Evolutionary conservation across 2,888 invertebrate genomes (phyloP).

Genomic region (Mechanitis mazaeus): DNA sequence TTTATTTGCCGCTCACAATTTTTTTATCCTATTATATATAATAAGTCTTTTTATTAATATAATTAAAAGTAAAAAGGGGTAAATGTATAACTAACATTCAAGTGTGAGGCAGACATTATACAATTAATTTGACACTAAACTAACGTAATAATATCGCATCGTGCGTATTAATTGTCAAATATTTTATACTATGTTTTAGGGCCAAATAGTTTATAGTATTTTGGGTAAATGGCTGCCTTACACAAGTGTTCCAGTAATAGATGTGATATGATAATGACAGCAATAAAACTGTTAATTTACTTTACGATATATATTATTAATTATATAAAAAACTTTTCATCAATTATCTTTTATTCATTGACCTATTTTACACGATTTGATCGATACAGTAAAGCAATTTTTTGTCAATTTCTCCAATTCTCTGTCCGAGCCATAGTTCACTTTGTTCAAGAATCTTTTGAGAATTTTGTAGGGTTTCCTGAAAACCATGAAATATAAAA

Average conservation of each 20-base stretch:
- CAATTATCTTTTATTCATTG: constrained; percentile 34
- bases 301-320: constrained; percentile 11
- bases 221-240: too few species aligned
- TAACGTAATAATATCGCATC: too few species aligned
- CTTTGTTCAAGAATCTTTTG: constrained; percentile 49
- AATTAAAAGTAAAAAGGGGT: too few species aligned
- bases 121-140: too few species aligned
- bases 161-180: too few species aligned
- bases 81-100: too few species aligned
- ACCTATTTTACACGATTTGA: constrained; percentile 46
- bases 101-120: too few species aligned
- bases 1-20: too few species aligned
- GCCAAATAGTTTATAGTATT: too few species aligned
- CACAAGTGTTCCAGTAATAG: constrained; percentile 30
- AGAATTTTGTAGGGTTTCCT: constrained; percentile 47
- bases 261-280: constrained; percentile 43
- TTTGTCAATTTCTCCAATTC: constrained; percentile 55
- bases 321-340: constrained; percentile 15
- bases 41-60: too few species aligned
- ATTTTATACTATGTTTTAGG: too few species aligned
- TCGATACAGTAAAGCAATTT: constrained; percentile 57
- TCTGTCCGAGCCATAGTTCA: constrained; percentile 50
- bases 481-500: constrained; percentile 11
- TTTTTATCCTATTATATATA: too few species aligned
- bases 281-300: constrained; percentile 29